Conservation (phyloP, 2,113 vertebrate genomes). For the Budorcas taxicolor region DNA sequence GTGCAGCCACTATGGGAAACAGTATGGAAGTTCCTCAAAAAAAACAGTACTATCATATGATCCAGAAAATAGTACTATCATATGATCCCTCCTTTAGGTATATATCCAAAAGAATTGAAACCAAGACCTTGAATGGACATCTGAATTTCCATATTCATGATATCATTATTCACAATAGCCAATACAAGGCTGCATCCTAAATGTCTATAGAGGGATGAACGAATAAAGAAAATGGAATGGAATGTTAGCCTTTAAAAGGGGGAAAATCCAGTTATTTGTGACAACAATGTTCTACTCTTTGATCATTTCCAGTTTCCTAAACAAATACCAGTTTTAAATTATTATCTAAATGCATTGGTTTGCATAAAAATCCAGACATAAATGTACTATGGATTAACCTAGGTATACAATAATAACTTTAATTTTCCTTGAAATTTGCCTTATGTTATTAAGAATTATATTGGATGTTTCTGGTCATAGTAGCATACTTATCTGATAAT, state of each 20-base stretch:
- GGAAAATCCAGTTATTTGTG: background rate
- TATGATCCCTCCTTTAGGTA: background rate
- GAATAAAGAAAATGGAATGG: background rate
- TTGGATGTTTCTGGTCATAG: background rate
- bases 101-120: background rate
- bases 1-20: background rate
- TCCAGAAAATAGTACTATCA: background rate
- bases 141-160: background rate
- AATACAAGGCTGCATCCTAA: background rate
- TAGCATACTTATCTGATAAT: background rate
- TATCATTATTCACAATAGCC: background rate
- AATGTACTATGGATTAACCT: background rate
- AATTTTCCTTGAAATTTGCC: background rate
- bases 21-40: background rate
- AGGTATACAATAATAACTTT: background rate
- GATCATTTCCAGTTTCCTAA: background rate
- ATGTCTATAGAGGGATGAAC: background rate
- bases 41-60: background rate
- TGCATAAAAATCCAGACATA: background rate
- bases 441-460: background rate
- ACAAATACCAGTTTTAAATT: background rate
- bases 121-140: background rate
- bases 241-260: background rate
- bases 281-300: background rate
- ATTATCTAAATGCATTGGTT: background rate